phyloP scores from a whole-genome alignment of 2,797 vertebrate species.

The Eremophila alpestris region DNA sequence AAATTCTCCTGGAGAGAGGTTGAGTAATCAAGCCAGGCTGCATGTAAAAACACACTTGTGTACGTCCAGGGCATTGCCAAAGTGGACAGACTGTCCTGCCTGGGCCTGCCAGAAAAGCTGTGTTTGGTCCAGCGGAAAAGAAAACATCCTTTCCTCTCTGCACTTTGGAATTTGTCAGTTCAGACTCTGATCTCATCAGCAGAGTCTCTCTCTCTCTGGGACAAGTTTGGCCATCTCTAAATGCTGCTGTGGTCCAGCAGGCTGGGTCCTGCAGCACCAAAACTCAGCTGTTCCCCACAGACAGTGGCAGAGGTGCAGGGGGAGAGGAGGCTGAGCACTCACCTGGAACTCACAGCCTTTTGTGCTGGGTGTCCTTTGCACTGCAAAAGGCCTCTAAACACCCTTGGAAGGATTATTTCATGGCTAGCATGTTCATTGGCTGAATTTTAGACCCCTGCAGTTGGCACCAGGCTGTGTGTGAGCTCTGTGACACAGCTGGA shows the following conservation, averaged over 20 bases:
- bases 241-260: too few relatives aligned
- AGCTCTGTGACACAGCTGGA: neutral
- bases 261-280: neutral
- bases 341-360: too few relatives aligned
- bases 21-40: slow-evolving; percentile 39
- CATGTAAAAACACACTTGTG: slow-evolving; percentile 60
- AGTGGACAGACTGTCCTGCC: slow-evolving; percentile 74
- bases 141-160: slow-evolving; percentile 66
- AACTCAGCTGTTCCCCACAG: neutral
- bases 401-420: neutral
- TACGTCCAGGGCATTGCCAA: slow-evolving; percentile 59
- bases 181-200: slow-evolving; percentile 25
- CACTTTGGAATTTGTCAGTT: neutral
- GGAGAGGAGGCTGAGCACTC: rapidly evolving
- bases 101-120: slow-evolving; percentile 56
- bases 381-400: neutral
- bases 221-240: neutral
- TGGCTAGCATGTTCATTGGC: rapidly evolving
- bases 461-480: neutral
- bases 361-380: neutral
- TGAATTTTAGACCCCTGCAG: neutral
- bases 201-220: neutral
- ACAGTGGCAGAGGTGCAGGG: neutral
- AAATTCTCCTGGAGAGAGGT: slow-evolving; percentile 10
- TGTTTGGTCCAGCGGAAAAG: slow-evolving; percentile 71